phyloP scores from a whole-genome alignment of 2,797 vertebrate genomes.

The Vespertilio murinus region DNA sequence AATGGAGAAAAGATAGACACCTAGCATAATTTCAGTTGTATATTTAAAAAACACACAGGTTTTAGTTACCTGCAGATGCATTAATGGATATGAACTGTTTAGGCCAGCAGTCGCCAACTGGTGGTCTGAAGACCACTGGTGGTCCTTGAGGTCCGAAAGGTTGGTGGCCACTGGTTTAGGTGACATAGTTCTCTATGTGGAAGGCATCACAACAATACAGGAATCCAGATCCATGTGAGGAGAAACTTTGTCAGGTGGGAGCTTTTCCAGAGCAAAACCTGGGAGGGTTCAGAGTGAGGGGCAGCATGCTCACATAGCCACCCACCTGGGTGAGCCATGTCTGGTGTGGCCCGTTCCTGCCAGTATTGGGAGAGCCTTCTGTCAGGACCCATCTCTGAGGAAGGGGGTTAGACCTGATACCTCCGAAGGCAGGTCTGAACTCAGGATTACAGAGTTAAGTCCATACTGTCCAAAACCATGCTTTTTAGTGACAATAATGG shows the following conservation, averaged over 20 bases:
- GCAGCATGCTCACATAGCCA: not conserved
- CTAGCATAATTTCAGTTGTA: not conserved
- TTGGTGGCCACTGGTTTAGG: too few relatives aligned
- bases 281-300: too few relatives aligned
- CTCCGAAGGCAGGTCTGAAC: not conserved
- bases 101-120: too few relatives aligned
- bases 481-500: not conserved
- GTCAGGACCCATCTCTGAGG: not conserved
- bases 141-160: too few relatives aligned
- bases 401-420: not conserved
- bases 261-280: not conserved
- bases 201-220: not conserved
- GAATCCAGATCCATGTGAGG: rapidly evolving
- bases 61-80: not conserved
- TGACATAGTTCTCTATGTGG: too few relatives aligned
- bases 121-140: too few relatives aligned
- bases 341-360: not conserved
- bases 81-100: not conserved
- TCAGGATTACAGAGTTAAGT: not conserved
- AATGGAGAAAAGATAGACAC: slow-evolving; percentile 3
- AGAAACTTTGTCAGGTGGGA: not conserved
- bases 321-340: not conserved
- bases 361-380: not conserved
- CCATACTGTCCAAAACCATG: not conserved
- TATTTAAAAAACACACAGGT: not conserved